Evolutionary conservation across 2,888 invertebrate genomes (phyloP).

Genomic region (Drosophila conformis): DNA sequence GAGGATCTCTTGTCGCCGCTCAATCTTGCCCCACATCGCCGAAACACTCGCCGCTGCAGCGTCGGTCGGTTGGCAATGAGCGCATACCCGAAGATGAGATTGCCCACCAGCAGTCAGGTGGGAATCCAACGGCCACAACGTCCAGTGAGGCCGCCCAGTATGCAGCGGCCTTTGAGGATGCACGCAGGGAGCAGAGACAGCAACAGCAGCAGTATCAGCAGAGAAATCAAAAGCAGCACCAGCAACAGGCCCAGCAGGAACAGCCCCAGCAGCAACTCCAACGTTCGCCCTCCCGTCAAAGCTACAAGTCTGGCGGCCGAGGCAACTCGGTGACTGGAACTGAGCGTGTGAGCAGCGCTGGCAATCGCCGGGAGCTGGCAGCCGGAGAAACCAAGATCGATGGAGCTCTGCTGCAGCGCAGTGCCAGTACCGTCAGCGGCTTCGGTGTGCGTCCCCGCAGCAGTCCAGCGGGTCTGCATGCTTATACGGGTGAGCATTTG

Average conservation of each 20-base stretch:
- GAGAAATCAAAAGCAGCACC: constrained; percentile 1
- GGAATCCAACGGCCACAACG: constrained; percentile 51
- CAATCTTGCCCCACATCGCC: constrained; percentile 85
- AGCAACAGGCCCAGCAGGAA: constrained; percentile 30
- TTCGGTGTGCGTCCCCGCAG: constrained; percentile 88
- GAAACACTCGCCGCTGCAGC: constrained; percentile 82
- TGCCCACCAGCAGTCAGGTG: constrained; percentile 55
- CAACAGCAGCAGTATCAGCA: constrained; percentile 54
- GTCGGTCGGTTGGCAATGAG: constrained; percentile 81
- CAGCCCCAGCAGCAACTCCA: constrained; percentile 44
- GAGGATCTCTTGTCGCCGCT: constrained; percentile 48
- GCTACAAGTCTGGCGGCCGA: constrained; percentile 34
- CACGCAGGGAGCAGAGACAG: constrained; percentile 64
- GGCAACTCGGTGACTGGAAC: constrained; percentile 44
- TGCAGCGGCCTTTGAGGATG: constrained; percentile 79
- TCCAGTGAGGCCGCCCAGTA: constrained; percentile 82
- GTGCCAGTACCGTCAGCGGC: constrained; percentile 84
- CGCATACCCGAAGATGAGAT: constrained; percentile 84
- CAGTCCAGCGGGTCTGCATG: constrained; percentile 91
- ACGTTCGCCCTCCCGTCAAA: constrained; percentile 59
- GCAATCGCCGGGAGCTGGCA: constrained; percentile 52
- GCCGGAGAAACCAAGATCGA: constrained; percentile 32
- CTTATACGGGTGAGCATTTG: constrained; percentile 87
- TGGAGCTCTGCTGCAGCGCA: constrained; percentile 76
- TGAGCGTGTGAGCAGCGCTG: constrained; percentile 70